Evolutionary conservation across 2,113 vertebrate genomes (phyloP).

Genomic region (Sylvilagus bachmani): DNA sequence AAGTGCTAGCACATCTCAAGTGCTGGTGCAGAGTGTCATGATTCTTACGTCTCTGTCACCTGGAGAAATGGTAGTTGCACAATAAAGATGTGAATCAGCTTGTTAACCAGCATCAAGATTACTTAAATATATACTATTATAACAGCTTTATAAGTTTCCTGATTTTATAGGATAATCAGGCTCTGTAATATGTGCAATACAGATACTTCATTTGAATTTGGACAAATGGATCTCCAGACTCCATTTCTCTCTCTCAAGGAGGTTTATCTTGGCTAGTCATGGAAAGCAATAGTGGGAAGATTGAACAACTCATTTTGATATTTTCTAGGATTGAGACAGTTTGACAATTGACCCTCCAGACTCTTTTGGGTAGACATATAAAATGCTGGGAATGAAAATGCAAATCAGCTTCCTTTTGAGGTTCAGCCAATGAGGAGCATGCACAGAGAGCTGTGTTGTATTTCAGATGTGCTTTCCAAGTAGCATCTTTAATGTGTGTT

Average conservation of each 20-base stretch:
- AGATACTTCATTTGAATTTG: neutral
- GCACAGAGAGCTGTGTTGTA: accelerated
- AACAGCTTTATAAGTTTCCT: neutral
- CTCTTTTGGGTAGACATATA: neutral
- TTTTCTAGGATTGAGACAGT: neutral
- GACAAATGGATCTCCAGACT: neutral
- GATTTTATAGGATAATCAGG: neutral
- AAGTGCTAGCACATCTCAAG: neutral
- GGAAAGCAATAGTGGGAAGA: neutral
- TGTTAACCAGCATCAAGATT: accelerated
- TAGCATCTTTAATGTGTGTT: neutral
- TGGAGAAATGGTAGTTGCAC: neutral
- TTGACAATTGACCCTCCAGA: too few relatives aligned
- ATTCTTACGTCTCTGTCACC: neutral
- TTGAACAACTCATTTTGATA: neutral
- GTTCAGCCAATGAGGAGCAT: accelerated
- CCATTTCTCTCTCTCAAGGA: neutral
- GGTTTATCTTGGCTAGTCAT: neutral
- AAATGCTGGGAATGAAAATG: too few relatives aligned
- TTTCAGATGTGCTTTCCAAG: neutral
- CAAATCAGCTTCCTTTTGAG: accelerated
- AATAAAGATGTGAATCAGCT: too few relatives aligned
- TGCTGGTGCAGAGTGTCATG: accelerated
- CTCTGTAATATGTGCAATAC: too few relatives aligned
- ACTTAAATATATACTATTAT: accelerated